phyloP scores from a whole-genome alignment of 2,888 invertebrate species.

The Drosophila melanocephala region DNA sequence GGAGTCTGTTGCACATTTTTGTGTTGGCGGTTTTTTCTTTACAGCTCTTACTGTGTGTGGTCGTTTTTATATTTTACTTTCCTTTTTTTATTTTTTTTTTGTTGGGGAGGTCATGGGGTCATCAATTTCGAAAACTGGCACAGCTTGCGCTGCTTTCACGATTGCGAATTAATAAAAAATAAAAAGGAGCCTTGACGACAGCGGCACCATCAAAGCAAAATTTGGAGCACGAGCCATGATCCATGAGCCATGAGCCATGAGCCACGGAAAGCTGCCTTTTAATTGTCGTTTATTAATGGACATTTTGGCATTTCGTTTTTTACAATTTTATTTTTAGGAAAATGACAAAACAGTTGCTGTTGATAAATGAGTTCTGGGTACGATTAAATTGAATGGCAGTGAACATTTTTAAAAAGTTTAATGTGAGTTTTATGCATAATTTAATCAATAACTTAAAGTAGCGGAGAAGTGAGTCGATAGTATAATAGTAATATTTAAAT shows the following conservation, averaged over 20 bases:
- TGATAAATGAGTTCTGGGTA: constrained; percentile 48
- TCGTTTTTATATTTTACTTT: not conserved
- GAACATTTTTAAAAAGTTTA: not conserved
- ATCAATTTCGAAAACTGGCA: constrained; percentile 65
- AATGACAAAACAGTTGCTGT: constrained; percentile 53
- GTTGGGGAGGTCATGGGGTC: constrained; percentile 63
- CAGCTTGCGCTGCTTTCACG: constrained; percentile 47
- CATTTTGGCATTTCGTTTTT: constrained; percentile 33
- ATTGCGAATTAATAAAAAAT: constrained; percentile 41
- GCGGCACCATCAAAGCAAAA: constrained; percentile 63
- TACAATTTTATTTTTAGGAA: constrained; percentile 22
- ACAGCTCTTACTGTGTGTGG: not conserved
- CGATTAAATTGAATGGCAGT: constrained; percentile 15
- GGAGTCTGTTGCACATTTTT: constrained; percentile 36
- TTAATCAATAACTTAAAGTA: constrained; percentile 2
- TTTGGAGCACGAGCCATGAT: constrained; percentile 36
- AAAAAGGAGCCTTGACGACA: constrained; percentile 20
- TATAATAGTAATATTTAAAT: not conserved
- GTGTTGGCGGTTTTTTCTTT: not conserved
- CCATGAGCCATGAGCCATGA: constrained; percentile 5
- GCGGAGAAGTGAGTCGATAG: not conserved
- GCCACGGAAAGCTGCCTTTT: constrained; percentile 35
- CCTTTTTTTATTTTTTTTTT: not conserved
- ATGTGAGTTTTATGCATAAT: not conserved
- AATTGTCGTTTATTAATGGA: constrained; percentile 66